Base-by-base conservation (phyloP, 2,888 invertebrate genomes). In the Heliconius ethilla region DNA sequence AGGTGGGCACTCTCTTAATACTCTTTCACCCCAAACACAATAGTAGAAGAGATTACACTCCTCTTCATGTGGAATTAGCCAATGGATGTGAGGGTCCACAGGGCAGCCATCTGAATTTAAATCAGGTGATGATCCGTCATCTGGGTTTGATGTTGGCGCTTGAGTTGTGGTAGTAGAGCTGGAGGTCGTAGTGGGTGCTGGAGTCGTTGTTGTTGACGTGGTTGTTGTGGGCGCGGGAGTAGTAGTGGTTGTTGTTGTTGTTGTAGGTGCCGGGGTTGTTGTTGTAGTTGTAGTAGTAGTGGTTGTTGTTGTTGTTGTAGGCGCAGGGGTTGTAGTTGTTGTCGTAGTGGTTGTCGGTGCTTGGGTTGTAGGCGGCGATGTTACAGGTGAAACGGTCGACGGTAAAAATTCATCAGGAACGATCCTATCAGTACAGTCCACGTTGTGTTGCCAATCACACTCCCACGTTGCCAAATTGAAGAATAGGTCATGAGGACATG, bases 391-490 rank as follows among this genome's bases (percentile, higher is more conserved):
- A 0, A 88, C 75, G 3, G 89, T 87, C 5, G 70, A 55, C 33
- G 70, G 51, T 13, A 33, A 55, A 55, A 72, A 72, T 81, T 88
- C 86, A 0, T 79, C 79, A 22, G 91, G 91, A 13, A 88, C 84
- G 70, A 86, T 85, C 70, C 92, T 89, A 55, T 86, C 90, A 0
- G 92, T 89, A 83, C 97, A 96, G 80, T 96, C 93, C 1, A 96
- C 96, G 82, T 96, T 96, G 59, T 91, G 85, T 1, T 90, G 90
- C 90, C 95, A 96, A 86, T 96, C 96, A 82, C 97, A 96, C 82
- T 94, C 92, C 86, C 86, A 87, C 22, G 87, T 92, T 22, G 92
- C 89, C 9, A 94, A 87, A 76, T 96, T 95, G 88, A 96, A 97
- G 70, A 94, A 90, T 0, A 96, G 90, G 22, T 94, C 94, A 0